A percentile compares a stretch with the other conserved stretches of the same genome.
Conservation (phyloP, 2,888 invertebrate species). For the Drosophila villosipedis region DNA sequence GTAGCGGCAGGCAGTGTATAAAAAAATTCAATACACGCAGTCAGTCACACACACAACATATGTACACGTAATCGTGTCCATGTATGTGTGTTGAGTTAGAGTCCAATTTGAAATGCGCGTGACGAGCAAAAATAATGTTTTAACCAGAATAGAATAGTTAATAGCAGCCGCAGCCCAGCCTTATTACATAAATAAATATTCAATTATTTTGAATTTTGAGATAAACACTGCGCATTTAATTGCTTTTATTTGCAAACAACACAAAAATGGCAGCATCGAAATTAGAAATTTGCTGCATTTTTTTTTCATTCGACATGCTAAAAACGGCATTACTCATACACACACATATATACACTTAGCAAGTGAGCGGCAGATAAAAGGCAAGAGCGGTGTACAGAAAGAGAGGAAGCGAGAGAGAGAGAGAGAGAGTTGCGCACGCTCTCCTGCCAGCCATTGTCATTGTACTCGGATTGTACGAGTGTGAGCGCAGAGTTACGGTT, state of each 20-base stretch:
- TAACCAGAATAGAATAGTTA: slow-evolving; percentile 31
- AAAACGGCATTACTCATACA: slow-evolving; percentile 78
- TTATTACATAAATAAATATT: slow-evolving; percentile 52
- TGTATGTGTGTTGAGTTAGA: slow-evolving; percentile 40
- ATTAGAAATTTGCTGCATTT: slow-evolving; percentile 59
- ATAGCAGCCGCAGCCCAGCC: slow-evolving; percentile 6
- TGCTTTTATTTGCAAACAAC: slow-evolving; percentile 51
- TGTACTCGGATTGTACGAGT: slow-evolving; percentile 22
- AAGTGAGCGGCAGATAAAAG: slow-evolving; percentile 35
- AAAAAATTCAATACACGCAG: slow-evolving; percentile 59
- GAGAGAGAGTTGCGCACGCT: slow-evolving; percentile 53
- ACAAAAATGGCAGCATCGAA: slow-evolving; percentile 61
- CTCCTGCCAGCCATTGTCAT: slow-evolving; percentile 51
- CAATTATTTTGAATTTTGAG: slow-evolving; percentile 34
- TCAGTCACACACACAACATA: slow-evolving; percentile 20
- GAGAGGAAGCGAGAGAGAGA: background rate
- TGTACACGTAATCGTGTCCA: slow-evolving; percentile 8
- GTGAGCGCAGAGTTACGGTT: slow-evolving; percentile 57
- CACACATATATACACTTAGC: slow-evolving; percentile 9
- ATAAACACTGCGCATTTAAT: slow-evolving; percentile 46
- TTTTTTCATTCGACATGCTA: slow-evolving; percentile 60
- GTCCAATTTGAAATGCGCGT: slow-evolving; percentile 61
- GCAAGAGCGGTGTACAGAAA: slow-evolving; percentile 10
- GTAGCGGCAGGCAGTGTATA: slow-evolving; percentile 56
- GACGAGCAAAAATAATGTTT: slow-evolving; percentile 60